Evolutionary conservation across 2,888 invertebrate genomes (phyloP).

Genomic region (Heliconius aoede): DNA sequence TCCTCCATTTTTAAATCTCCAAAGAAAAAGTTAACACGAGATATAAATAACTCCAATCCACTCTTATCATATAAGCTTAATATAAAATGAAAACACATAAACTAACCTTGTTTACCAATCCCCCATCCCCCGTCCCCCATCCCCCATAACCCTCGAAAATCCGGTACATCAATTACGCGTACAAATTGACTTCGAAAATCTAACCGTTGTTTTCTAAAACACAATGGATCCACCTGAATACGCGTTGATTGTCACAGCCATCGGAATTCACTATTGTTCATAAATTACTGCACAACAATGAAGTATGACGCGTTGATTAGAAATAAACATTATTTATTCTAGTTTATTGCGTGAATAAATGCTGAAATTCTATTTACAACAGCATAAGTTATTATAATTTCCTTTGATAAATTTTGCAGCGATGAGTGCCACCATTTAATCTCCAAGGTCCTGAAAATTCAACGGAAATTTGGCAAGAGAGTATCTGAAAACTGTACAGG

Average conservation of each 20-base stretch:
- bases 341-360: neutral
- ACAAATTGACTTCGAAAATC: conserved; percentile 49
- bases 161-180: conserved; percentile 48
- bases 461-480: neutral
- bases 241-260: conserved; percentile 52
- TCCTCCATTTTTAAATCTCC: neutral
- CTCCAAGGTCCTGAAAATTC: neutral
- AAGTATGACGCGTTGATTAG: conserved; percentile 20
- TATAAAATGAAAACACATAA: conserved; percentile 10
- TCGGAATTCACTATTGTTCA: conserved; percentile 48
- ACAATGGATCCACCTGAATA: conserved; percentile 54
- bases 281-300: conserved; percentile 43
- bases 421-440: neutral
- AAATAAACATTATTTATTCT: conserved; percentile 23
- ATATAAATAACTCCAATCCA: neutral
- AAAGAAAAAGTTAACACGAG: neutral
- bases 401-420: too few relatives aligned
- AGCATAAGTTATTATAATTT: too few relatives aligned
- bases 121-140: conserved; percentile 29
- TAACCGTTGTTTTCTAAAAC: conserved; percentile 49
- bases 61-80: neutral
- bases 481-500: neutral
- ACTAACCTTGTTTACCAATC: conserved; percentile 18
- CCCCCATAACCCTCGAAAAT: conserved; percentile 34
- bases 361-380: too few relatives aligned